Base-by-base conservation (phyloP, 2,888 invertebrate species). In the Teleogryllus oceanicus region DNA sequence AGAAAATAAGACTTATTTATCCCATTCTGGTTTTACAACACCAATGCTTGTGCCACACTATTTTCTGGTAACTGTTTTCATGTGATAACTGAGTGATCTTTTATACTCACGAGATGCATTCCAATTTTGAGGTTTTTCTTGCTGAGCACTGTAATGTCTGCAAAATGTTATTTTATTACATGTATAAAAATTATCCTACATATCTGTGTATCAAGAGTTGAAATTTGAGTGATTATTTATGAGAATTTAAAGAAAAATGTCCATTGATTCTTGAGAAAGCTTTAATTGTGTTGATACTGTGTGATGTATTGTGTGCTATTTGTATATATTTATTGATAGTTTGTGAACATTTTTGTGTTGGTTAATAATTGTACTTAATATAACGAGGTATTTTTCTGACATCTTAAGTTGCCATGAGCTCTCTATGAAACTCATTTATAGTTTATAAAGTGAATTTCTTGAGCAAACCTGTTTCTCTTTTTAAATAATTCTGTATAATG, bases 31-130 rank as follows among this genome's bases (percentile, higher is more conserved):
- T 18, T 62, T 62, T 18, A 62, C 13, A 62, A 18, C 62, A 62
- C n/a, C n/a, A 62, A 62, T n/a, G n/a, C 62, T 62, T 62, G 62
- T 62, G 62, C 13, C 13, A 62, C 62, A 62, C 62, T 62, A n/a
- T 62, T 62, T 62, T 62, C 62, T 62, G 13, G 62, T 62, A n/a
- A 62, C 62, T 62, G 62, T 62, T 62, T 62, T 62, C n/a, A n/a
- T 62, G 62, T 62, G 62, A 62, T 62, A 62, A 62, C 13, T n/a
- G n/a, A 18, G 62, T 62, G 62, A 62, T 62, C 62, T 62, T 62
- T 62, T 62, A 62, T 62, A n/a, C 62, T 62, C 62, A n/a, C n/a
- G 16, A 62, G 62, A 62, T 62, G 62, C 62, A 18, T 62, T 62
- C 62, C 62, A 62, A 16, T 62, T n/a, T 62, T 62, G n/a, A 62